Conservation (phyloP, 2,888 invertebrate species). For the Eupithecia centaureata region DNA sequence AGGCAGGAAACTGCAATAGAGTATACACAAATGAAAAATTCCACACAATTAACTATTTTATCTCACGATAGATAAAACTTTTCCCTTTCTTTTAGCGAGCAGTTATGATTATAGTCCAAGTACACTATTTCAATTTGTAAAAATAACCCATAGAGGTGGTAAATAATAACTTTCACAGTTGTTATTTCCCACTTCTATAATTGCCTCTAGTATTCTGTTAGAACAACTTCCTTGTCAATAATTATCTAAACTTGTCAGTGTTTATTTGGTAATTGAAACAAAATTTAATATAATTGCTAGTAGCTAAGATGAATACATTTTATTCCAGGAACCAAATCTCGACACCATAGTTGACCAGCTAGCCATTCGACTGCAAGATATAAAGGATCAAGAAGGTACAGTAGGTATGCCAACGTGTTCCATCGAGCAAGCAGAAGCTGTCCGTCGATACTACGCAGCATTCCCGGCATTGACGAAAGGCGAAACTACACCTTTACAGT, state of each 20-base stretch:
- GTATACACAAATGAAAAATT: no score
- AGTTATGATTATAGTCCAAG: not conserved
- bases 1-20: slow-evolving; percentile 8
- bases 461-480: slow-evolving; percentile 88
- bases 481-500: slow-evolving; percentile 72
- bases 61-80: not conserved
- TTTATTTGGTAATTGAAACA: not conserved
- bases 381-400: slow-evolving; percentile 78
- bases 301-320: slow-evolving; percentile 12
- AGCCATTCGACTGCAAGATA: slow-evolving; percentile 89
- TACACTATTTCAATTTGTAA: not conserved
- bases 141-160: slow-evolving; percentile 1
- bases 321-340: slow-evolving; percentile 89
- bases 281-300: not conserved
- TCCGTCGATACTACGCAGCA: slow-evolving; percentile 90
- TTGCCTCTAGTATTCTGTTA: not conserved
- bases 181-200: not conserved
- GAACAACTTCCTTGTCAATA: not conserved
- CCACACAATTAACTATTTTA: no score
- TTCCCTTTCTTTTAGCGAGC: not conserved
- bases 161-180: no score
- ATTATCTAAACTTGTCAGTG: not conserved
- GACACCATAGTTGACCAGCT: slow-evolving; percentile 93
- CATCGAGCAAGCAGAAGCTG: slow-evolving; percentile 85
- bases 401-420: slow-evolving; percentile 83